These are phyloP conservation scores for Maconellicoccus hirsutus DNA, from an alignment of 1,140 invertebrate species.

Conservation along the genomic window DNA sequence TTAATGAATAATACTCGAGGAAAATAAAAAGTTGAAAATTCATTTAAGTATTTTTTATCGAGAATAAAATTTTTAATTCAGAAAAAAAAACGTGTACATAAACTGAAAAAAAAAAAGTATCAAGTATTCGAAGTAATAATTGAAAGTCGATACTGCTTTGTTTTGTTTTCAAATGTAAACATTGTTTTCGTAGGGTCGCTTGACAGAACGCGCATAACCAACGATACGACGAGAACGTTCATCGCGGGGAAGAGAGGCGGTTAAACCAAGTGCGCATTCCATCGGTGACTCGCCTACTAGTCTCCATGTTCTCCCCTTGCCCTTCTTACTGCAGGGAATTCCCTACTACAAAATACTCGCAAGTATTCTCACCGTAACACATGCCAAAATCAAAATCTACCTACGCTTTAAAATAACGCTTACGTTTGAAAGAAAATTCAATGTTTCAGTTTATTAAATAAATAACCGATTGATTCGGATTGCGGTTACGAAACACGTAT, in stretches of 20 bases:
- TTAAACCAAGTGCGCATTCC: slow-evolving; percentile 12
- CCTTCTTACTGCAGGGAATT: slow-evolving; percentile 11
- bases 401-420: slow-evolving; percentile 8
- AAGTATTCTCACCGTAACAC: background rate
- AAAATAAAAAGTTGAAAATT: no score
- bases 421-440: background rate
- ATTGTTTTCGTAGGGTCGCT: background rate
- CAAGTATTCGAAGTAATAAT: background rate
- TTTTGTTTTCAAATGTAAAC: slow-evolving; percentile 5
- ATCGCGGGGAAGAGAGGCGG: background rate
- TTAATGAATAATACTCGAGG: no score
- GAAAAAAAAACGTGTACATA: no score
- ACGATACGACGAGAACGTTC: background rate
- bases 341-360: slow-evolving; percentile 12
- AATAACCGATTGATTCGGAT: background rate
- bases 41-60: no score
- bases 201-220: slow-evolving; percentile 7
- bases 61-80: no score
- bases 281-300: slow-evolving; percentile 15
- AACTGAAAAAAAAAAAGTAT: no score
- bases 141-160: slow-evolving; percentile 3
- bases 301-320: background rate
- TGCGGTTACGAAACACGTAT: background rate
- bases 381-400: slow-evolving; percentile 9
- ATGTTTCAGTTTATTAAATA: background rate